A percentile compares a stretch with the other conserved stretches of the same genome.
Evolutionary conservation across 2,888 invertebrate species (phyloP).

Genomic region (Apeira syringaria): DNA sequence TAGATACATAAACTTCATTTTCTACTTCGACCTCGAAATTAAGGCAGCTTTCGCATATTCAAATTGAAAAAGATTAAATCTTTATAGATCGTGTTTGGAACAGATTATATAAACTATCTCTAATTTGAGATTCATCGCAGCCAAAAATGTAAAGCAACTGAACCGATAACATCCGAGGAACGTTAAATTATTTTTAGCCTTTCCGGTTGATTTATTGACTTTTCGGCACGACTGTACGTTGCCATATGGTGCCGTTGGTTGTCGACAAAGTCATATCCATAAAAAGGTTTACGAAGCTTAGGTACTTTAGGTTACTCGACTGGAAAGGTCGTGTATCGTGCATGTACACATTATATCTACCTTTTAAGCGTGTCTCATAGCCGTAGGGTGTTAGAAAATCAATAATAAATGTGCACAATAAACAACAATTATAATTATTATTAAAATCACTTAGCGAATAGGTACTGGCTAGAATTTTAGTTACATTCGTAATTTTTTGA

Average conservation of each 20-base stretch:
- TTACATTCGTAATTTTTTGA: no score
- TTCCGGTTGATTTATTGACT: constrained; percentile 28
- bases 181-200: constrained; percentile 21
- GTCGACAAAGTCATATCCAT: constrained; percentile 68
- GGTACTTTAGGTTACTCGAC: constrained; percentile 60
- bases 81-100: constrained; percentile 9
- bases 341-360: background rate
- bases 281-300: constrained; percentile 68
- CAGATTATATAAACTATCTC: constrained; percentile 11
- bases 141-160: constrained; percentile 1
- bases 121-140: constrained; percentile 12
- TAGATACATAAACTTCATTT: constrained; percentile 9
- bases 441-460: no score
- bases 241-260: constrained; percentile 70
- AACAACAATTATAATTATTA: no score
- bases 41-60: constrained; percentile 22
- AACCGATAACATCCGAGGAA: background rate
- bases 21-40: constrained; percentile 14
- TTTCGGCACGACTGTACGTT: constrained; percentile 56
- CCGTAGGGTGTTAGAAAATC: background rate
- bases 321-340: constrained; percentile 44
- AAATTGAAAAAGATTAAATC: constrained; percentile 5
- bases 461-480: no score
- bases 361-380: background rate
- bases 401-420: no score